Evolutionary conservation across 2,888 invertebrate genomes (phyloP).

Genomic region (Poecilus cupreus): DNA sequence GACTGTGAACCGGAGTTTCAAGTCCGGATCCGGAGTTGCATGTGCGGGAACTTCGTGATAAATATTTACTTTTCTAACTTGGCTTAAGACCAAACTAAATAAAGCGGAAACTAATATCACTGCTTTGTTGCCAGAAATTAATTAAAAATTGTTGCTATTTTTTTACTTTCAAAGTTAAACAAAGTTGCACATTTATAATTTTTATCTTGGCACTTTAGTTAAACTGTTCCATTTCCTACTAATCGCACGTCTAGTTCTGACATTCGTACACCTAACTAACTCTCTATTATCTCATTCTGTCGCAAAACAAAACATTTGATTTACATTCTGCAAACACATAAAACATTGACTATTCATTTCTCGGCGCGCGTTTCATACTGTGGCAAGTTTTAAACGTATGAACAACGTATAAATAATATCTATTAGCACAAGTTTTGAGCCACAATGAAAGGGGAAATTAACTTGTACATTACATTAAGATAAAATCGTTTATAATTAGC

Average conservation of each 20-base stretch:
- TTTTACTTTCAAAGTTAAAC: not conserved
- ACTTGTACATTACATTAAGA: slow-evolving; percentile 49
- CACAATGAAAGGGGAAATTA: slow-evolving; percentile 53
- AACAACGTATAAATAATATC: slow-evolving; percentile 39
- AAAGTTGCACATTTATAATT: too few relatives aligned
- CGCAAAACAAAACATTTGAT: slow-evolving; percentile 6
- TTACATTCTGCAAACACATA: not conserved
- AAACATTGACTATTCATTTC: not conserved
- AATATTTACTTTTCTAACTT: slow-evolving; percentile 53
- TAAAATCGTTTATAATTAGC: slow-evolving; percentile 53
- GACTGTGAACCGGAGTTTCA: not conserved
- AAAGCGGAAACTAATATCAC: not conserved
- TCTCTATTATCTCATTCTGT: not conserved
- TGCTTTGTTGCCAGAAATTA: not conserved
- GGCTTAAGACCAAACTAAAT: slow-evolving; percentile 21
- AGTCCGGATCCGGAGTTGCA: not conserved
- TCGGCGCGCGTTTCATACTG: slow-evolving; percentile 1
- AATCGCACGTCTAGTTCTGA: not conserved
- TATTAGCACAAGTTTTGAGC: slow-evolving; percentile 42
- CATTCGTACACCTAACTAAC: slow-evolving; percentile 10
- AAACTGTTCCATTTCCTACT: too few relatives aligned
- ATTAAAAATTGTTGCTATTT: slow-evolving; percentile 29
- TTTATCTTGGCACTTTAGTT: too few relatives aligned
- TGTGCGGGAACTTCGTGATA: slow-evolving; percentile 17
- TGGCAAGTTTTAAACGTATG: slow-evolving; percentile 22